Base-by-base conservation (phyloP, 2,113 vertebrate species). In the Gopherus evgoodei region DNA sequence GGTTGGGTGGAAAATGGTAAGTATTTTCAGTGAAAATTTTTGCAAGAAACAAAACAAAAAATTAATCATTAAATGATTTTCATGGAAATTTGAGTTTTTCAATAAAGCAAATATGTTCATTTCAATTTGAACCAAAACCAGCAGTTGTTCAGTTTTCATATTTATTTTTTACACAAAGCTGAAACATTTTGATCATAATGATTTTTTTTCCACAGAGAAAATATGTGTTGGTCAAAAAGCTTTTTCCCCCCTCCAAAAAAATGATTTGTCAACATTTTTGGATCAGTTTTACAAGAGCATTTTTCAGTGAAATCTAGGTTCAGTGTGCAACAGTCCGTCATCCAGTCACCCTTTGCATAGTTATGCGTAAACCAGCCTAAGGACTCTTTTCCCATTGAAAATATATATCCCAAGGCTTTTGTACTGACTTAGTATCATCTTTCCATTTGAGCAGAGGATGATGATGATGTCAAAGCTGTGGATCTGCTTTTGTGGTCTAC, bases 1-100 rank as follows among this genome's bases (percentile, higher is more conserved):
- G 62, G 56, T 54, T 94, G 56, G 14, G 83, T 91, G n/a, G 56
- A 91, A 95, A 95, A 81, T 11, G 81, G 54, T 65, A 81, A 24
- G 84, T 94, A 90, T 89, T 88, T 85, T 89, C 86, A 65, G 31
- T 31, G 89, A 29, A 85, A 59, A 82, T 44, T 44, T 42, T 44
- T 17, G 1, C 44, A 79, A 17, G 13, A 44, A 65, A 91, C 85
- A 2, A 93, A 92, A n/a, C 57, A 35, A 65, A 35, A 65, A 35
- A 69, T 19, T 16, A 69, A 35, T 17, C 62, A 35, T 69, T 69
- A 69, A 69, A 69, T 17, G 19, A 69, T n/a, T 17, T 62, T 62
- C 29, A 16, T 35, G 59, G 29, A 62, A 62, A 35, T 35, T n/a
- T 8, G 14, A n/a, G 35, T 91, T 52, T 11, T 8, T 17, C 56